Percentiles rank a stretch among this genome's conserved stretches.
These are phyloP conservation scores for Pelodiscus sinensis DNA, from an alignment of 2,113 vertebrate genomes.

Conservation along the genomic window DNA sequence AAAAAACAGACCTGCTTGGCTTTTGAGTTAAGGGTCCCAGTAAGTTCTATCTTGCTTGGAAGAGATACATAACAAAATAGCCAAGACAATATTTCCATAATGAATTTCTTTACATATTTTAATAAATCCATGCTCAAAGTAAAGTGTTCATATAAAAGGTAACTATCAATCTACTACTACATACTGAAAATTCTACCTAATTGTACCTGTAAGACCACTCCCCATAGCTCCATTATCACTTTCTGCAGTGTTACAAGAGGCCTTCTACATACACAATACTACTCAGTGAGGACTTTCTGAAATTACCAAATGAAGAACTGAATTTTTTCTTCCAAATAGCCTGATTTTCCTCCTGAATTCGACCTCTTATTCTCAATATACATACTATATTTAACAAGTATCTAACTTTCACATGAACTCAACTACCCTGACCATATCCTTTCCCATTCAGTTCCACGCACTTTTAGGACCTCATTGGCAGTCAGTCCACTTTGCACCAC, in stretches of 20 bases:
- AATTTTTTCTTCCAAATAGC: background rate
- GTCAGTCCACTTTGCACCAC: background rate
- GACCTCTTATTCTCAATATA: background rate
- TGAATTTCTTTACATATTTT: too few relatives aligned
- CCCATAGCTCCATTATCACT: too few relatives aligned
- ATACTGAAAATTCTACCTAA: background rate
- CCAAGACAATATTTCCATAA: too few relatives aligned
- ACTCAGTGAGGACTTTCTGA: background rate
- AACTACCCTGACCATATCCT: background rate
- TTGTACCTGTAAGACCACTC: background rate
- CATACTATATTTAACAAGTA: background rate
- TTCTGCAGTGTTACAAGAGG: background rate
- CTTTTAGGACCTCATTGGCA: background rate
- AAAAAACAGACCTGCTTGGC: too few relatives aligned
- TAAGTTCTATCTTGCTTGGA: too few relatives aligned
- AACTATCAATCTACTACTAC: too few relatives aligned
- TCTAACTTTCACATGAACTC: fast-evolving
- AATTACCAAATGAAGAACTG: background rate
- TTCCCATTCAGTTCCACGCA: background rate
- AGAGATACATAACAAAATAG: too few relatives aligned
- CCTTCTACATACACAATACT: background rate
- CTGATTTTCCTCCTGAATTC: background rate
- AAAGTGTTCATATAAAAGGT: too few relatives aligned
- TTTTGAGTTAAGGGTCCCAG: too few relatives aligned
- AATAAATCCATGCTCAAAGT: too few relatives aligned